Evolutionary conservation across 2,888 invertebrate genomes (phyloP).

Genomic region (Sinodicranocentrus sp.): DNA sequence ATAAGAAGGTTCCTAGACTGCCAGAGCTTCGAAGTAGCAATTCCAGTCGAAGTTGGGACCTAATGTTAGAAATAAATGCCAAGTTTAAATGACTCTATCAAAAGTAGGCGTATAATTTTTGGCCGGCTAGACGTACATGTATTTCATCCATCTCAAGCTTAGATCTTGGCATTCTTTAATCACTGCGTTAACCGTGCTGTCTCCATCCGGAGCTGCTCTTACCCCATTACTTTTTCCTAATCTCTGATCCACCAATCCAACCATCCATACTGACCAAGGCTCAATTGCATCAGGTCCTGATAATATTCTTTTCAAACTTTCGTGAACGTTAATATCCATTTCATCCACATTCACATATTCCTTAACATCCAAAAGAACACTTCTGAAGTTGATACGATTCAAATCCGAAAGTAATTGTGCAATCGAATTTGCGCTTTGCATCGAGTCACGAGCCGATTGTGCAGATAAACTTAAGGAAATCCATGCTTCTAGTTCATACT

Average conservation of each 20-base stretch:
- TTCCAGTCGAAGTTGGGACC: conserved; percentile 51
- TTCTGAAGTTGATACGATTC: conserved; percentile 55
- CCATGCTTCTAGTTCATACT: conserved; percentile 49
- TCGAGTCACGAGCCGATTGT: conserved; percentile 49
- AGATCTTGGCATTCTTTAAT: conserved; percentile 53
- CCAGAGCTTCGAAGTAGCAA: conserved; percentile 48
- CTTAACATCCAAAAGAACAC: conserved; percentile 51
- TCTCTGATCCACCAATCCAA: conserved; percentile 54
- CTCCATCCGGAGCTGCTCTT: conserved; percentile 38
- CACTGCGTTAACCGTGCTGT: conserved; percentile 45
- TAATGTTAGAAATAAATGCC: not conserved
- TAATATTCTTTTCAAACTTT: conserved; percentile 52
- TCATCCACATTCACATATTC: conserved; percentile 58
- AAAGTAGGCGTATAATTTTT: not conserved
- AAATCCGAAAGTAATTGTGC: conserved; percentile 57
- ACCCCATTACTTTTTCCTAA: conserved; percentile 34
- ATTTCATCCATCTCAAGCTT: conserved; percentile 53
- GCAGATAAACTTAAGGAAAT: conserved; percentile 48
- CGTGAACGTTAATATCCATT: conserved; percentile 60
- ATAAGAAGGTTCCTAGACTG: conserved; percentile 51
- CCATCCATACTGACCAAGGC: conserved; percentile 60
- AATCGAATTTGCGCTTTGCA: conserved; percentile 58
- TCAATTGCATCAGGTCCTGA: conserved; percentile 60
- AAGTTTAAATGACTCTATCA: no score
- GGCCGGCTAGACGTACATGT: conserved; percentile 24